Evolutionary conservation across 2,888 invertebrate genomes (phyloP).

Genomic region (Drosophila dives): DNA sequence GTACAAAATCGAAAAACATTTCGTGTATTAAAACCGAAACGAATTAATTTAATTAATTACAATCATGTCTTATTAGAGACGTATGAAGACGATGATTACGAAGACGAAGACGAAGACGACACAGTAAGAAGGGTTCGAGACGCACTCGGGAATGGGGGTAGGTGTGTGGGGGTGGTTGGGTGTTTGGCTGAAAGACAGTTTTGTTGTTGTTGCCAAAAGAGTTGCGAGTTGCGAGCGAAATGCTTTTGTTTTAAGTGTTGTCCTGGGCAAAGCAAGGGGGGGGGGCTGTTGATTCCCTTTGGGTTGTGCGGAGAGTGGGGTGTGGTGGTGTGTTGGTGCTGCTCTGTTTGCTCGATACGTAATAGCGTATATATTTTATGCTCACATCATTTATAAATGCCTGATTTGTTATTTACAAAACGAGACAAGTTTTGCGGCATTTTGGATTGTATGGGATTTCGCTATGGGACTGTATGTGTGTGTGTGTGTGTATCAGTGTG

Average conservation of each 20-base stretch:
- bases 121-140: slow-evolving; percentile 14
- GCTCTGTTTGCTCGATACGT: slow-evolving; percentile 33
- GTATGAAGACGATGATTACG: slow-evolving; percentile 71
- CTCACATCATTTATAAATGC: slow-evolving; percentile 84
- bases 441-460: slow-evolving; percentile 60
- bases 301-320: slow-evolving; percentile 7
- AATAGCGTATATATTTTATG: slow-evolving; percentile 75
- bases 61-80: slow-evolving; percentile 85
- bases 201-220: slow-evolving; percentile 38
- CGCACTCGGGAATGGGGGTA: not conserved
- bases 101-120: slow-evolving; percentile 8
- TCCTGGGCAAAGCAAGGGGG: slow-evolving; percentile 7
- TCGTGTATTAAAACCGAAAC: slow-evolving; percentile 85
- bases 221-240: slow-evolving; percentile 50
- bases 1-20: slow-evolving; percentile 81
- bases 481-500: slow-evolving; percentile 44
- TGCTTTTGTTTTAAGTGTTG: slow-evolving; percentile 74
- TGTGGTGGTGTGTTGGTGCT: slow-evolving; percentile 8
- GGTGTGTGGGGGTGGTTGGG: not conserved
- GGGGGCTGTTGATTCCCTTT: slow-evolving; percentile 8
- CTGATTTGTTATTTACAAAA: slow-evolving; percentile 84
- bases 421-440: slow-evolving; percentile 78
- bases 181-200: slow-evolving; percentile 26
- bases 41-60: slow-evolving; percentile 85
- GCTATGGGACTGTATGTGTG: slow-evolving; percentile 28